Evolutionary conservation across 2,888 invertebrate genomes (phyloP).

Genomic region (Acheta domesticus): DNA sequence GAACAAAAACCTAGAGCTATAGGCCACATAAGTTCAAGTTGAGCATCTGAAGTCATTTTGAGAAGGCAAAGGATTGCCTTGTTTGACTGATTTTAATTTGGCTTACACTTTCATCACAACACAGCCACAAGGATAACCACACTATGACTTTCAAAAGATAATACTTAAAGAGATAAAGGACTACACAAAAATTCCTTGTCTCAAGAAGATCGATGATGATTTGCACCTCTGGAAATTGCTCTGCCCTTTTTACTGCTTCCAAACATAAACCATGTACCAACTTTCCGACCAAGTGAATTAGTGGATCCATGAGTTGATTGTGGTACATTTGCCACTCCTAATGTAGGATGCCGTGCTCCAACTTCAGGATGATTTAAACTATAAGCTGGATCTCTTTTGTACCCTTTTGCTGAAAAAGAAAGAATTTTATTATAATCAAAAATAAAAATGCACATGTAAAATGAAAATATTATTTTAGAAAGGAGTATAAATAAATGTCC

Average conservation of each 20-base stretch:
- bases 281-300: slow-evolving; percentile 54
- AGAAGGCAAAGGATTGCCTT: not conserved
- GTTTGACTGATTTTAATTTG: not conserved
- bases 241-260: slow-evolving; percentile 54
- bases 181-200: not conserved
- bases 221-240: not conserved
- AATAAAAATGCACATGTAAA: slow-evolving; percentile 12
- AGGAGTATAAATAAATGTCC: not conserved
- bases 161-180: not conserved
- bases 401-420: slow-evolving; percentile 37
- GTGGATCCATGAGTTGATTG: slow-evolving; percentile 49
- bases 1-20: not conserved
- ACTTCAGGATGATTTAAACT: slow-evolving; percentile 22
- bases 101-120: not conserved
- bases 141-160: not conserved
- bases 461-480: not conserved
- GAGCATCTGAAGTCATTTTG: not conserved
- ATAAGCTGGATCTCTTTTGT: slow-evolving; percentile 37
- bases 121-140: not conserved
- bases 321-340: slow-evolving; percentile 40
- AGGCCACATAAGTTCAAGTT: not conserved
- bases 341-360: not conserved
- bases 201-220: slow-evolving; percentile 18
- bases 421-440: slow-evolving; percentile 24
- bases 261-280: slow-evolving; percentile 59